A percentile compares a stretch with the other conserved stretches of the same genome.
Conservation (phyloP, 2,113 vertebrate genomes). For the Laterallus jamaicensis region DNA sequence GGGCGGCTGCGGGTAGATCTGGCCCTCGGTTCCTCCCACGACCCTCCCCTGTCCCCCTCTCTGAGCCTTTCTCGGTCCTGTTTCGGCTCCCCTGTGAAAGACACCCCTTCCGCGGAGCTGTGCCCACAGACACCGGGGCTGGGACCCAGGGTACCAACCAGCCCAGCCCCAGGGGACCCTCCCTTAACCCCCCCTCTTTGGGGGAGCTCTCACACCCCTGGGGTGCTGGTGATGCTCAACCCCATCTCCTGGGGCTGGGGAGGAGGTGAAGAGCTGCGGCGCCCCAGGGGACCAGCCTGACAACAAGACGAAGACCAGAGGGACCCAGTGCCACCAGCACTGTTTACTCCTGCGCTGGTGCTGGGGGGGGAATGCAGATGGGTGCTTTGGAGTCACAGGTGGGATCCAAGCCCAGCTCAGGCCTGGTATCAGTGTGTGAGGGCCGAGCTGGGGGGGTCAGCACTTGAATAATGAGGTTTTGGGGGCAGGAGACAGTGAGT, state of each 20-base stretch:
- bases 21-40: neutral
- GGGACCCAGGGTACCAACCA: neutral
- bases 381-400: neutral
- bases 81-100: neutral
- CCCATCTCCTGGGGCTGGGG: neutral
- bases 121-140: neutral
- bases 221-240: neutral
- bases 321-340: neutral
- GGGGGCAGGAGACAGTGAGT: rapidly evolving
- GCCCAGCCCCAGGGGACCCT: neutral
- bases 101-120: neutral
- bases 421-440: neutral
- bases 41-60: neutral
- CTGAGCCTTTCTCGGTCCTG: neutral
- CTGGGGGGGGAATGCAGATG: neutral
- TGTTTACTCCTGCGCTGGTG: neutral
- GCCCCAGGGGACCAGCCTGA: neutral
- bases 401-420: neutral
- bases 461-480: neutral
- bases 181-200: neutral
- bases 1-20: neutral
- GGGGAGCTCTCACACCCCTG: neutral
- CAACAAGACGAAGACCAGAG: neutral
- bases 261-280: neutral
- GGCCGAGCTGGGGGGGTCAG: neutral